Percentiles rank a stretch among this genome's conserved stretches.
Conservation (phyloP, 2,113 vertebrate species). For the Gymnocephalus cernua region DNA sequence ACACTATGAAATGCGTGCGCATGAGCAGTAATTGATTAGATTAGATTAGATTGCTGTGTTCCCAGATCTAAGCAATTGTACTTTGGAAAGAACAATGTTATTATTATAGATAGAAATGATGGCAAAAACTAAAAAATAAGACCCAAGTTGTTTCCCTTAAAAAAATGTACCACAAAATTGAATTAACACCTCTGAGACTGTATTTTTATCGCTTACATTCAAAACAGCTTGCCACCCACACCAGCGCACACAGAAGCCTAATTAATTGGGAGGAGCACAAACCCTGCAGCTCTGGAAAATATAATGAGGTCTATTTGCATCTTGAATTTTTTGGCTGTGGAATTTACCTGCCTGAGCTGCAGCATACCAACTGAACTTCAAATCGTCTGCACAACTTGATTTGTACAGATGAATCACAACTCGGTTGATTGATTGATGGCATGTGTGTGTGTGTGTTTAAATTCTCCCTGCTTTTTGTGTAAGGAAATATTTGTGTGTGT, state of each 20-base stretch:
- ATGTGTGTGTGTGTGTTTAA: not conserved
- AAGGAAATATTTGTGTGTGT: too few relatives aligned
- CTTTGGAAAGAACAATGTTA: not conserved
- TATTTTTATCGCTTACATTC: not conserved
- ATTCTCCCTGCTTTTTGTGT: too few relatives aligned
- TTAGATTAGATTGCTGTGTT: too few relatives aligned
- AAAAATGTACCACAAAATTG: not conserved
- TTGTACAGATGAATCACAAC: not conserved
- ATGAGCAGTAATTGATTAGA: too few relatives aligned
- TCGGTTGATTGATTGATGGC: not conserved
- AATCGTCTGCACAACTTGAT: slow-evolving; percentile 3
- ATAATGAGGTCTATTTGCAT: slow-evolving; percentile 20
- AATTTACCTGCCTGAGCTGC: not conserved
- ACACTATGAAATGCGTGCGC: too few relatives aligned
- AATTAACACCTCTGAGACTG: not conserved
- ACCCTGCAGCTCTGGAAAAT: slow-evolving; percentile 46
- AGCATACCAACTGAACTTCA: not conserved
- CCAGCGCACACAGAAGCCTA: not conserved
- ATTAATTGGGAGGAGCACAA: slow-evolving; percentile 21
- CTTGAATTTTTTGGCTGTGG: not conserved
- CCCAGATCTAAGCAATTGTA: not conserved
- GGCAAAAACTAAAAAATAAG: not conserved
- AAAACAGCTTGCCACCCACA: not conserved
- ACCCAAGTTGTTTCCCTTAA: not conserved
- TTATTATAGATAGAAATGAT: not conserved